Base-by-base conservation (phyloP, 2,113 vertebrate species). In the Lynx canadensis region DNA sequence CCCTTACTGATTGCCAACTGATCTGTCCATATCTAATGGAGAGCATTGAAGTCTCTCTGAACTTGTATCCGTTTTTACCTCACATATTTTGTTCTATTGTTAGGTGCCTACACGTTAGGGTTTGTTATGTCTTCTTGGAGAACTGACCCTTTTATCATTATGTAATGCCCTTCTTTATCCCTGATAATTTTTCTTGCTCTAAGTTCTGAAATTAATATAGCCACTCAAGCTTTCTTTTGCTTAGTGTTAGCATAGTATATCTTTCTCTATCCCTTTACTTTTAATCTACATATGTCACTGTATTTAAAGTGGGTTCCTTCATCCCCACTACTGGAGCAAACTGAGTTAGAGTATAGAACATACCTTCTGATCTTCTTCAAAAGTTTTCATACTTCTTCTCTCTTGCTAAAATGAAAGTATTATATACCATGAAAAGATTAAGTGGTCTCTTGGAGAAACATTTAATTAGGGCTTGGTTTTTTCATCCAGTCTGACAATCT, bases 331-430 rank as follows among this genome's bases (percentile, higher is more conserved):
- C 60, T 78, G 33, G 63, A 48, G 38, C 31, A n/a, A 68, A 71
- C 38, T 57, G 79, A 50, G 18, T 76, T 76, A 27, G 31, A 71
- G 15, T 80, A 50, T 4, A 48, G 63, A 86, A 19, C 9, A 86
- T 55, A 78, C 48, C 29, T 91, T 91, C 50, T 48, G 65, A 80
- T n/a, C 50, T 78, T 36, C 69, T 66, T 69, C 33, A 45, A 82
- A 60, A 10, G 38, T 83, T 78, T 95, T 48, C 41, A 48, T 57
- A 57, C 41, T 71, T 13, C 6, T 80, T 84, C 31, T 65, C 48
- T 78, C 63, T 91, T 16, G 38, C 33, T 69, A 91, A 95, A 95
- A 79, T 60, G 73, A 69, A 91, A 91, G 60, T 52, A 85, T 76
- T 76, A 85, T 38, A 79, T 57, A 48, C 29, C 33, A 57, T 71